Conservation (phyloP, 1,140 invertebrate species). For the Drosophila lacteicornis region DNA sequence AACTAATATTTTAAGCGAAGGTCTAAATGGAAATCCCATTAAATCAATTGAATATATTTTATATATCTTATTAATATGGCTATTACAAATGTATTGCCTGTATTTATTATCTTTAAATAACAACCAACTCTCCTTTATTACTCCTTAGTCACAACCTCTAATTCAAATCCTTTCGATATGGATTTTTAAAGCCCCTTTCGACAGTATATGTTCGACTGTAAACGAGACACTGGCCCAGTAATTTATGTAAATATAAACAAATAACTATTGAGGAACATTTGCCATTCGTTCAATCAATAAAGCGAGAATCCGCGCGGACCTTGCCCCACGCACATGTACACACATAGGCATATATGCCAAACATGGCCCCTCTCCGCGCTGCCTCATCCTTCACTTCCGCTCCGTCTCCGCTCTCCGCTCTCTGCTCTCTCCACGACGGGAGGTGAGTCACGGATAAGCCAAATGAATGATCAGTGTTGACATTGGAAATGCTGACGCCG, state of each 20-base stretch:
- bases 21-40: neutral
- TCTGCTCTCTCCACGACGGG: constrained; percentile 2
- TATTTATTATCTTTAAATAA: neutral
- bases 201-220: neutral
- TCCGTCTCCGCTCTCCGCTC: constrained; percentile 22
- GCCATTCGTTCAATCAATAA: constrained; percentile 41
- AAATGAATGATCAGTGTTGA: constrained; percentile 75
- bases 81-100: neutral
- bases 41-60: neutral
- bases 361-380: neutral
- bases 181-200: too few species aligned
- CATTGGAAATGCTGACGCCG: constrained; percentile 70
- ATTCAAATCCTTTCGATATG: neutral
- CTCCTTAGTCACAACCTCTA: neutral
- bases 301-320: constrained; percentile 18
- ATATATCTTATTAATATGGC: neutral
- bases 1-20: neutral
- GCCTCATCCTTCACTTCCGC: constrained; percentile 54
- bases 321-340: constrained; percentile 19
- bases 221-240: constrained; percentile 5
- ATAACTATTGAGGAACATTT: constrained; percentile 14
- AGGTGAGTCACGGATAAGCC: constrained; percentile 70
- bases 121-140: neutral
- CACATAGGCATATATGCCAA: constrained; percentile 1
- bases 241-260: constrained; percentile 48